Evolutionary conservation across 1,140 invertebrate genomes (phyloP), one percentile per base, ranked within the genome.

Genomic region (Bemisia tabaci): DNA sequence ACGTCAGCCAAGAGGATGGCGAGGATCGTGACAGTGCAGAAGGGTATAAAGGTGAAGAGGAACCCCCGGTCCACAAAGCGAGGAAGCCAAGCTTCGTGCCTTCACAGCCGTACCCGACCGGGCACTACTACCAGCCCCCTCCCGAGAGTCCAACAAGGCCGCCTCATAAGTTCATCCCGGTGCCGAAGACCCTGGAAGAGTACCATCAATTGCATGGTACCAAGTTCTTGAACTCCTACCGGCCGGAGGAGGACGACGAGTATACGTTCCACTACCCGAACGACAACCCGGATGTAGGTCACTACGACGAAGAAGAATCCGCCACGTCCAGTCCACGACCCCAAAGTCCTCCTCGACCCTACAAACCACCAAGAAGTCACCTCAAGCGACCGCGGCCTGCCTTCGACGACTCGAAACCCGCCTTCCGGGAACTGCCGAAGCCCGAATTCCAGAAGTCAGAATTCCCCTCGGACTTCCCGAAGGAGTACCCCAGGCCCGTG

Each of bases 171-270:
- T 33, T 26, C n/a, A 63, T 60, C 1, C 60, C 61, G n/a, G 66
- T 67, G 9, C 66, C 66, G 1, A 25, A 67, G 26, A 67, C 66
- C 9, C 24, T 67, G 9, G 66, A 67, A 58, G 66, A 67, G 26
- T 67, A 67, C 39, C 66, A 67, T 63, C 24, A 61, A 26, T 5
- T 67, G 1, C 66, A 67, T 39, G 24, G 62, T 2, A 63, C 60
- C 2, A 48, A 48, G 17, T 48, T 48, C 33, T 17, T 48, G 5
- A 48, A 48, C 17, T 48, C 33, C 5, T 48, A 48, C 33, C 5
- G 17, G 17, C 33, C 33, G 5, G 33, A 48, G 5, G 33, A 48
- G 17, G 33, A 48, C 33, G 33, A 48, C 33, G 33, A 48, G 17
- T 48, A 9, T 17, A 48, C 33, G 33, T 48, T 48, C 33, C 33